Evolutionary conservation across 2,888 invertebrate genomes (phyloP), one percentile per base, ranked within the genome.

Genomic region (Leuctra nigra): DNA sequence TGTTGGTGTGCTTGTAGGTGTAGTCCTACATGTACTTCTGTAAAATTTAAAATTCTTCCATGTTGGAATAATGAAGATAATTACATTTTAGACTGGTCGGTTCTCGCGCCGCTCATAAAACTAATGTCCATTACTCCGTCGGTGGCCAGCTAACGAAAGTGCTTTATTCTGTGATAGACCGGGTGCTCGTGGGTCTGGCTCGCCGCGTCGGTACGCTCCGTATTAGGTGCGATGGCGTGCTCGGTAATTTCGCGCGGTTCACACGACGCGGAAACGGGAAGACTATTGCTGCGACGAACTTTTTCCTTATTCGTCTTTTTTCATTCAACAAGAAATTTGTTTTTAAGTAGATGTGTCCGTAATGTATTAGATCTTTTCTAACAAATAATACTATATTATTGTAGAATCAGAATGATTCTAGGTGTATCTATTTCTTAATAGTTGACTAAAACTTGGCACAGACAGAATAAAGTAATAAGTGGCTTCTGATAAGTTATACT

Each of bases 141-240:
- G 14, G 16, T n/a, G 33, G 33, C 23, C 50, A 35, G 35, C 50
- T 50, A 50, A 50, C 35, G 14, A 33, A 2, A 23, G 33, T 50
- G 50, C 60, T 66, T 65, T 64, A 66, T 65, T 71, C 64, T 64
- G 56, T 77, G 78, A 64, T 79, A 85, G 86, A 75, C 84, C 84
- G 63, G 82, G 83, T 61, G 82, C 87, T 79, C 83, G 90, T 66
- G 88, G 89, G 68, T 86, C 87, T 44, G 89, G 89, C 59, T 89
- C 90, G 60, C 84, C 89, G 64, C 83, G 89, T 74, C 83, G 90
- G 75, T 91, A 88, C 75, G 88, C 90, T 72, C 90, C 90, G 64
- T 90, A 90, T 77, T 90, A 78, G 75, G 59, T 56, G 54, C 53
- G 54, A 22, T n/a, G 1, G 38, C 18, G 53, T 22, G 16, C 55